Base-by-base conservation (phyloP, 2,797 vertebrate species). In the Gymnoscopelus microlampas region DNA sequence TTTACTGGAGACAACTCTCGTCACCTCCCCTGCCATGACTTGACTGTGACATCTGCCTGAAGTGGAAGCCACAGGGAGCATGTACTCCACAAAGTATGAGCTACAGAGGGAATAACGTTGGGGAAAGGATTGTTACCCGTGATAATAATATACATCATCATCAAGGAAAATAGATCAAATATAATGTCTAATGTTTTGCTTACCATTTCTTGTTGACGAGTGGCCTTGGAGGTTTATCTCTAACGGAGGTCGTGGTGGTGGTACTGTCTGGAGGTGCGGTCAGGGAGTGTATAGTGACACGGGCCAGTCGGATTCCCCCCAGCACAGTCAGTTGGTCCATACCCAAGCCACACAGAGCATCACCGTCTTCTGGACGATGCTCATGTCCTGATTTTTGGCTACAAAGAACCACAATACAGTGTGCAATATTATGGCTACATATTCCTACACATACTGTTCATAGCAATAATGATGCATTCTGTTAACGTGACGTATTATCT, bases 61-160 rank as follows among this genome's bases (percentile, higher is more conserved):
- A 53, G 90, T 85, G 48, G 91, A 91, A 63, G 89, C 79, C 73
- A 90, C 74, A 0, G 97, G 97, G 77, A 99, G 96, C 29, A 89
- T 76, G 62, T 94, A 99, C 84, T 99, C 96, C 11, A 99, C 92
- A 88, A 98, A 97, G 89, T 95, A 98, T 2, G 95, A 96, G 79
- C 98, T 99, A 39, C 24, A 35, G 50, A 69, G 68, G 64, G 32
- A 53, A 4, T 24, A 39, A 0, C 73, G 24, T 70, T 3, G n/a
- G 24, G 14, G 0, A 53, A 7, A 70, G 3, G 5, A 0, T 60
- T 59, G 10, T 51, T 44, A 54, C 14, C 50, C 35, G 39, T 2
- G 15, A 57, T 50, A 8, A 24, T 23, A 39, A 57, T 13, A 53
- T 13, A 12, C 15, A 39, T 56, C 12, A 12, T 23, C 47, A 51